phyloP scores from a whole-genome alignment of 2,888 invertebrate genomes.

The Listrodromus nycthemerus region DNA sequence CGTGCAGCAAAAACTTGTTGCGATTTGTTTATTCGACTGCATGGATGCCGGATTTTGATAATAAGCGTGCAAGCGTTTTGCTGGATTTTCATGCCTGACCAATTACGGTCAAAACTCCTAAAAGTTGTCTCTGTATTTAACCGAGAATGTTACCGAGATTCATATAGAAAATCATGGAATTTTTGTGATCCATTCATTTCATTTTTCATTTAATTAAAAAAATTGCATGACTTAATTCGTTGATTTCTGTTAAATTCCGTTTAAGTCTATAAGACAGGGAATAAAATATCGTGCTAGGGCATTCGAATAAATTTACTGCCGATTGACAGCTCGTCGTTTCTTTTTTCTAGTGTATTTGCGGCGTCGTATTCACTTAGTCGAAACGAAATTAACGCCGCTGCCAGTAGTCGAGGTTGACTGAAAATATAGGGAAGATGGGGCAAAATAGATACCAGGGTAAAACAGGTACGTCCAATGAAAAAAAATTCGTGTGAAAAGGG shows the following conservation, averaged over 20 bases:
- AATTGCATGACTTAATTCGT: no score
- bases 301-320: neutral
- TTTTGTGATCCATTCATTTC: no score
- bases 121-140: neutral
- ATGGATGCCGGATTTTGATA: conserved; percentile 45
- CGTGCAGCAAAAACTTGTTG: conserved; percentile 5
- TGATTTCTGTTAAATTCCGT: no score
- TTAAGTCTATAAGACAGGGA: neutral
- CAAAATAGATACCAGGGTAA: no score
- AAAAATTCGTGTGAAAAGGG: no score
- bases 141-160: neutral
- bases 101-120: neutral
- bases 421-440: no score
- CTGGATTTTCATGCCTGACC: neutral
- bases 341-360: neutral
- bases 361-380: neutral
- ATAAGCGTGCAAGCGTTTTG: neutral
- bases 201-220: no score
- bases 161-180: neutral
- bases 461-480: no score
- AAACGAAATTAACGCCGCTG: neutral
- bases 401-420: neutral
- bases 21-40: conserved; percentile 13
- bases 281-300: neutral
- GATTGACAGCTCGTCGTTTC: neutral